A percentile compares a stretch with the other conserved stretches of the same genome.
These are phyloP conservation scores for Hydrochoerus hydrochaeris DNA, from an alignment of 2,113 vertebrate genomes.

Conservation along the genomic window DNA sequence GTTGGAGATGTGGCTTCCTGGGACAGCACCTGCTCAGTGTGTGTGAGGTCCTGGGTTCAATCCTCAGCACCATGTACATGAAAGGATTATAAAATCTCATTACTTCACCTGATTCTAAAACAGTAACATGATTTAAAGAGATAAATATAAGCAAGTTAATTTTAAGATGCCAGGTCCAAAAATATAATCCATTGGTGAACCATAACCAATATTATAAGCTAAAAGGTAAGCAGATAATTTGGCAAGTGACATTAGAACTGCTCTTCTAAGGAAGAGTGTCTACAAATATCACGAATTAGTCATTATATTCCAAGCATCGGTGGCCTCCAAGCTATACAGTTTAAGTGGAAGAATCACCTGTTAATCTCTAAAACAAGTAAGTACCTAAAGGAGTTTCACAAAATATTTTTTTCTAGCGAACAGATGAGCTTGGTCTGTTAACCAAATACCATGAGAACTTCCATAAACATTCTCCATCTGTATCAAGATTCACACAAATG, in stretches of 20 bases:
- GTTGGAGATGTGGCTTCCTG: background rate
- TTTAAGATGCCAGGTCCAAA: background rate
- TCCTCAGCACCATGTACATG: background rate
- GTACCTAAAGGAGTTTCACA: background rate
- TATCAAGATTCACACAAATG: background rate
- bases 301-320: background rate
- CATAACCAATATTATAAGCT: background rate
- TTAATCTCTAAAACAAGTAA: background rate
- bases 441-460: background rate
- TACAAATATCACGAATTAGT: background rate
- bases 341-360: background rate
- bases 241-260: constrained; percentile 8
- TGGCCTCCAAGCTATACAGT: background rate
- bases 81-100: background rate
- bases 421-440: background rate
- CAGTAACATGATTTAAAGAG: background rate
- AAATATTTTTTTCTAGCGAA: background rate
- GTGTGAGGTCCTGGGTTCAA: background rate
- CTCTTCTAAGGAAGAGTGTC: background rate
- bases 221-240: background rate
- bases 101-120: constrained; percentile 28
- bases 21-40: background rate
- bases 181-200: background rate
- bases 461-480: background rate
- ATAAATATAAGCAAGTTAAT: constrained; percentile 15